Percentiles rank a stretch among this genome's conserved stretches.
Evolutionary conservation across 2,888 invertebrate species (phyloP).

Genomic region (Clivina fossor): DNA sequence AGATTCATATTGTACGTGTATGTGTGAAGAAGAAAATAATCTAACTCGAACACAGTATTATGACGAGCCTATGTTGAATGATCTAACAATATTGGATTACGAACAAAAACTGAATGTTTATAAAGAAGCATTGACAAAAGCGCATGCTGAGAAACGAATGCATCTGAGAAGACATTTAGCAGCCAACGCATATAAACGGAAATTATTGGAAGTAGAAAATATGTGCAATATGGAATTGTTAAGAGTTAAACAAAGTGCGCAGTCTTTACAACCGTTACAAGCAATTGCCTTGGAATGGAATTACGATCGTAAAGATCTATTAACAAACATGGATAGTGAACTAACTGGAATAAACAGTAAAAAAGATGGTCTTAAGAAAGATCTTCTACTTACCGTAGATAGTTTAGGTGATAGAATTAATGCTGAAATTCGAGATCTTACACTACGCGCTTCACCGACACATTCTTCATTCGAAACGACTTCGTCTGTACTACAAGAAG

Average conservation of each 20-base stretch:
- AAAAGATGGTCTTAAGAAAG: conserved; percentile 5
- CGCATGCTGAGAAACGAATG: conserved; percentile 47
- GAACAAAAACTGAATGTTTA: conserved; percentile 47
- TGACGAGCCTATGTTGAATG: conserved; percentile 41
- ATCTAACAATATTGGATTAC: conserved; percentile 45
- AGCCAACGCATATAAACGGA: conserved; percentile 50
- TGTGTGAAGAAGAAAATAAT: conserved; percentile 7
- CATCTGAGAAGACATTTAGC: conserved; percentile 48
- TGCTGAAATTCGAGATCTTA: conserved; percentile 21
- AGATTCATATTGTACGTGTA: neutral
- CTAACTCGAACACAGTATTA: neutral
- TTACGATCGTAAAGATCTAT: conserved; percentile 19
- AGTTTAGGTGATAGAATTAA: conserved; percentile 12
- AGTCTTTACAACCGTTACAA: conserved; percentile 49
- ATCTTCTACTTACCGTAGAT: neutral
- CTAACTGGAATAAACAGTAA: conserved; percentile 22
- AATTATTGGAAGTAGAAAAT: conserved; percentile 52
- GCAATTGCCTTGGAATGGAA: conserved; percentile 51
- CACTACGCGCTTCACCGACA: conserved; percentile 4
- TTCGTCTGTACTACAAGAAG: conserved; percentile 13
- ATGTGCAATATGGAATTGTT: conserved; percentile 52
- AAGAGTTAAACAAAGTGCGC: conserved; percentile 50
- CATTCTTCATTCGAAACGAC: conserved; percentile 13
- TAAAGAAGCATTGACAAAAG: conserved; percentile 46
- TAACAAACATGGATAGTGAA: conserved; percentile 28